Base-by-base conservation (phyloP, 2,888 invertebrate species). In the Ferrisia virgata region DNA sequence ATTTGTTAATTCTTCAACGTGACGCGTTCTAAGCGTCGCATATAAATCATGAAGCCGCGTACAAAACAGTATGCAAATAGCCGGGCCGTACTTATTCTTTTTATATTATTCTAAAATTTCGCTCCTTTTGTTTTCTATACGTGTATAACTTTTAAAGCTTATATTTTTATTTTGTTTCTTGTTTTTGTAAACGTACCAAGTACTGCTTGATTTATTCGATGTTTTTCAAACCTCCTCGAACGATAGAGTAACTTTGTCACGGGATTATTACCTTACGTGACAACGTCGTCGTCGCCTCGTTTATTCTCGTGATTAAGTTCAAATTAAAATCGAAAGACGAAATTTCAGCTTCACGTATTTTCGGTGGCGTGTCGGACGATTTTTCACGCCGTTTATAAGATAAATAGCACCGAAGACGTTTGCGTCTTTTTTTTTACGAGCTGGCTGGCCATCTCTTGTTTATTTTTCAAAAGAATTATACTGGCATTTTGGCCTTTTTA, bases 51-150 rank as follows among this genome's bases (percentile, higher is more conserved):
- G 13, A 28, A 76, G 15, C 18, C 72, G 36, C 36, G 33, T 33
- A 76, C 72, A 76, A 76, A 76, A 76, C 72, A 5, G 22, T 76
- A 76, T 76, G 72, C 72, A 76, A 76, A 76, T 76, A 76, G 72
- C 72, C n/a, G 13, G 47, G 11, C 53, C 22, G 5, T 36, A 36
- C 13, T 13, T 31, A 64, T 64, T 64, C 64, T 64, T 64, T 64
- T 64, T 28, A 64, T 76, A 76, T 33, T 76, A 15, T 18, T 33
- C 18, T 18, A 76, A 18, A 76, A 76, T 76, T 76, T 76, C 8
- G 33, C 31, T 36, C 9, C 36, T 33, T 53, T 76, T 76, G 72
- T 76, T 36, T 76, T 76, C 72, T 9, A n/a, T n/a, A 8, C 31
- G 28, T 36, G 28, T 53, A 53, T 9, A 18, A 36, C 18, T 18